Base-by-base conservation (phyloP, 1,140 invertebrate genomes). In the Eupeodes corollae region DNA sequence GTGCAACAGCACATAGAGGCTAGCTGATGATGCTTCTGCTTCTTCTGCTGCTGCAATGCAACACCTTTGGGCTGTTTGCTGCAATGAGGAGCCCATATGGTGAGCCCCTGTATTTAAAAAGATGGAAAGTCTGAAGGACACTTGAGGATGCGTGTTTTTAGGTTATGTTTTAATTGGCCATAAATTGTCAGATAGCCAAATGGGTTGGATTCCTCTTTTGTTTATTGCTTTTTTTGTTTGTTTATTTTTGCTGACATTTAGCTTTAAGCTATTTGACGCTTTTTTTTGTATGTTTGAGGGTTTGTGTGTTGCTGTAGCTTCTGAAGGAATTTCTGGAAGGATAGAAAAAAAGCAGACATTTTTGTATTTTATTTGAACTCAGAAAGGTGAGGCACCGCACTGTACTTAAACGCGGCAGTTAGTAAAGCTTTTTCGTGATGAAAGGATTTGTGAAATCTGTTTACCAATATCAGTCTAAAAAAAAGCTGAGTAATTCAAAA, bases 81-180 rank as follows among this genome's bases (percentile, higher is more conserved):
- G 10, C 6, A n/a, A n/a, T 6, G 10, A 16, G 35, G 11, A 38
- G 16, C n/a, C 3, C n/a, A 38, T 14, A 16, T n/a, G 35, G 35
- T 38, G n/a, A n/a, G 35, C n/a, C n/a, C n/a, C 16, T 38, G n/a
- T 38, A 16, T 33, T 32, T 47, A 37, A 26, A n/a, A 47, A 47
- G 38, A 34, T 34, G 45, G 39, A 47, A 34, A 34, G 9, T 37
- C 35, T 39, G 30, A 37, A 31, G 34, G 37, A 19, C 45, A 30
- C 45, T 47, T 47, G 15, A 47, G 45, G 38, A 47, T 48, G 48
- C 46, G 53, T 48, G 48, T 47, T 56, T 62, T 63, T 55, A 52
- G 60, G 58, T 63, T 62, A 58, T 55, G 50, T 54, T 59, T 58
- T 62, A 62, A 62, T 62, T 62, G 59, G 54, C 56, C 40, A 18